Evolutionary conservation across 2,888 invertebrate genomes (phyloP).

Genomic region (Amaurobius ferox): DNA sequence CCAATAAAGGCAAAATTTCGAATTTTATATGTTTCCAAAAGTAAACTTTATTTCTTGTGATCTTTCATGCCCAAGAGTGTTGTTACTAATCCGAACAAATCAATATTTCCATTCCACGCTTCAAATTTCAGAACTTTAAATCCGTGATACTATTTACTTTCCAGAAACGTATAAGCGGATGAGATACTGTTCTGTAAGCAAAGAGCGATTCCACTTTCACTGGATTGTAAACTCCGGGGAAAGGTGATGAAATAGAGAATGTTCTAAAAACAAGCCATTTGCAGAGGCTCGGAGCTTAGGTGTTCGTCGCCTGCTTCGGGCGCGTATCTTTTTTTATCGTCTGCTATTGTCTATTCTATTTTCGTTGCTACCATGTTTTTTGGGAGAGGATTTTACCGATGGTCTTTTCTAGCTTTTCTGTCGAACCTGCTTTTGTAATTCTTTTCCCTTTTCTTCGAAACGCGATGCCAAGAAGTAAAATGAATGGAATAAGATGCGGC

Average conservation of each 20-base stretch:
- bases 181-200: too few relatives aligned
- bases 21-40: too few relatives aligned
- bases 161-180: too few relatives aligned
- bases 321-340: slow-evolving; percentile 25
- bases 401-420: neutral
- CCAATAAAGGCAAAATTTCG: too few relatives aligned
- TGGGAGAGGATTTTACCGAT: neutral
- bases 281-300: slow-evolving; percentile 21
- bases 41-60: too few relatives aligned
- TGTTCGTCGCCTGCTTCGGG: slow-evolving; percentile 29
- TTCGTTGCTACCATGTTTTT: slow-evolving; percentile 27
- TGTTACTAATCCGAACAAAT: too few relatives aligned
- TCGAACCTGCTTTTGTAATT: slow-evolving; percentile 6
- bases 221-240: neutral
- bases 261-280: slow-evolving; percentile 21
- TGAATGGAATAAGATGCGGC: neutral
- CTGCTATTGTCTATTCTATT: slow-evolving; percentile 40
- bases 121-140: too few relatives aligned
- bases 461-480: slow-evolving; percentile 7
- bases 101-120: too few relatives aligned
- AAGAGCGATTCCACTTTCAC: neutral
- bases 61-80: too few relatives aligned
- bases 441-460: slow-evolving; percentile 8
- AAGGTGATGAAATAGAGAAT: slow-evolving; percentile 44
- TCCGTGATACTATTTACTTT: too few relatives aligned